Evolutionary conservation across 2,888 invertebrate species (phyloP).

Genomic region (Eupithecia insigniata): DNA sequence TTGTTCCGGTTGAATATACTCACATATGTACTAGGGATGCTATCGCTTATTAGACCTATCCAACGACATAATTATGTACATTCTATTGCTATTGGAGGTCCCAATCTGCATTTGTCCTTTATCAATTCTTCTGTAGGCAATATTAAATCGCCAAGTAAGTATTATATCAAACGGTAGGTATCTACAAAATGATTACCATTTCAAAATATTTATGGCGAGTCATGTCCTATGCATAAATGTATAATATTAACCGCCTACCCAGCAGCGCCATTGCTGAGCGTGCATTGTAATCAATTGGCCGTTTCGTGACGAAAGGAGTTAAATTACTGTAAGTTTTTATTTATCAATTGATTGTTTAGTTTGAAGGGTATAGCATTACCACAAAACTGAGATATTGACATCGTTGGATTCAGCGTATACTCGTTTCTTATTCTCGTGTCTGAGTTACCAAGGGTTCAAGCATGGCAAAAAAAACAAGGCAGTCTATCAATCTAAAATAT

Average conservation of each 20-base stretch:
- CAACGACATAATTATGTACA: too few relatives aligned
- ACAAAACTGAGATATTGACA: not conserved
- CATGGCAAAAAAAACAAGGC: not conserved
- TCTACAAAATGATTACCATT: constrained; percentile 22
- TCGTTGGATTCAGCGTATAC: not conserved
- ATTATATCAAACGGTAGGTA: not conserved
- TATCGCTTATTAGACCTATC: too few relatives aligned
- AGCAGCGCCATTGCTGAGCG: constrained; percentile 40
- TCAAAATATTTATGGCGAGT: constrained; percentile 22
- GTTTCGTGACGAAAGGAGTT: constrained; percentile 18
- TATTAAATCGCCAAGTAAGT: not conserved
- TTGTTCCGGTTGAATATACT: too few relatives aligned
- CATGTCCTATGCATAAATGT: constrained; percentile 39
- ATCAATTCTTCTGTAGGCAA: not conserved
- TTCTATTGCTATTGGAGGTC: too few relatives aligned
- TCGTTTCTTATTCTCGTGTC: not conserved
- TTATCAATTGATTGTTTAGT: constrained; percentile 1
- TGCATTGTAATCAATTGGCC: constrained; percentile 29
- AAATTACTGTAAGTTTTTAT: constrained; percentile 22
- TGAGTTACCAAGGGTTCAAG: not conserved
- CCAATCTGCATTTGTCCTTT: too few relatives aligned
- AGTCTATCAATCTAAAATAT: not conserved
- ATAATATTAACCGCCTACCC: constrained; percentile 19
- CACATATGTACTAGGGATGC: too few relatives aligned
- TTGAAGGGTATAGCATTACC: not conserved